Percentiles rank a stretch among this genome's conserved stretches.
phyloP scores from a whole-genome alignment of 2,888 invertebrate species.

The Gnatocerus cornutus region DNA sequence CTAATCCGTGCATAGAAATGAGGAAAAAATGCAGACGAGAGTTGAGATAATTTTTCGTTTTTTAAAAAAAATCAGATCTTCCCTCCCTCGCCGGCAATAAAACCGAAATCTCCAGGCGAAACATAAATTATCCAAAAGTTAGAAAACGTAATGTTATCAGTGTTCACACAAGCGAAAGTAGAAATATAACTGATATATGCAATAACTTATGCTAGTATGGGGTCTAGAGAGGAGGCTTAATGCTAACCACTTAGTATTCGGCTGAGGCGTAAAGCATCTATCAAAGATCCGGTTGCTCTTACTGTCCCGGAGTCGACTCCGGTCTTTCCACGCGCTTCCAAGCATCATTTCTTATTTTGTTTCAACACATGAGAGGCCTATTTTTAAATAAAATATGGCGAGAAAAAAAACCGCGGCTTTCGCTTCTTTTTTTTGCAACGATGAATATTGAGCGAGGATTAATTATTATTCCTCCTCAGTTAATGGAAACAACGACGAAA shows the following conservation, averaged over 20 bases:
- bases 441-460: too few species aligned
- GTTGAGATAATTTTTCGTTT: too few species aligned
- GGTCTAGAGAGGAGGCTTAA: conserved; percentile 44
- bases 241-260: conserved; percentile 47
- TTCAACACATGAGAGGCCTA: too few species aligned
- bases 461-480: too few species aligned
- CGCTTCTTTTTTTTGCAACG: too few species aligned
- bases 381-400: too few species aligned
- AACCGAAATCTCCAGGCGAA: conserved; percentile 52
- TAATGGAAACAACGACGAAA: background rate
- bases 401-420: too few species aligned
- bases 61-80: conserved; percentile 4
- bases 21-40: conserved; percentile 16
- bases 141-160: conserved; percentile 50
- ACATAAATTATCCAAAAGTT: conserved; percentile 53
- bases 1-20: background rate
- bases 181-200: conserved; percentile 55
- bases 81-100: conserved; percentile 42
- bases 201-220: conserved; percentile 50
- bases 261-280: conserved; percentile 35
- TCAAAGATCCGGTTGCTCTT: conserved; percentile 39
- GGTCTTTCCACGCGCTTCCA: conserved; percentile 29
- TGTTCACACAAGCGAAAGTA: conserved; percentile 53
- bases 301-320: conserved; percentile 30
- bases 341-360: conserved; percentile 17